These are phyloP conservation scores for Puntigrus tetrazona DNA, from an alignment of 2,113 vertebrate species.

Conservation along the genomic window DNA sequence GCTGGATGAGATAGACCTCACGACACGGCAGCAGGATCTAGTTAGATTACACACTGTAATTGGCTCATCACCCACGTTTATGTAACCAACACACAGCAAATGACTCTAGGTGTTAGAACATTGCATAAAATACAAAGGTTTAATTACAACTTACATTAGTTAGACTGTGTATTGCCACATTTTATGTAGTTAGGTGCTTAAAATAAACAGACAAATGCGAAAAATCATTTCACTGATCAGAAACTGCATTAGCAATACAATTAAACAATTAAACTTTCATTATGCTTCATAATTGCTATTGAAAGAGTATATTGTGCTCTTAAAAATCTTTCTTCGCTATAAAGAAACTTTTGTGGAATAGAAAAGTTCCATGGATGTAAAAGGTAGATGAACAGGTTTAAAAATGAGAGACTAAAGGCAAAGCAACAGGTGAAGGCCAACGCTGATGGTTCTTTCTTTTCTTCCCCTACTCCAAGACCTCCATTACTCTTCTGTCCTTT, in stretches of 20 bases:
- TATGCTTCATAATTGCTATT: not conserved
- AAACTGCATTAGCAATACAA: not conserved
- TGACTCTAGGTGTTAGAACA: not conserved
- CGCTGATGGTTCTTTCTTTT: not conserved
- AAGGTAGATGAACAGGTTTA: not conserved
- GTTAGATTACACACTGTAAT: constrained; percentile 37
- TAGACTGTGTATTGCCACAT: not conserved
- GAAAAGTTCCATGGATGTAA: not conserved
- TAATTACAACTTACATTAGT: constrained; percentile 1
- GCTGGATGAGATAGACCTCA: constrained; percentile 27
- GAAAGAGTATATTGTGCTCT: not conserved
- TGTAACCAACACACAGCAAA: constrained; percentile 1
- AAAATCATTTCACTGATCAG: not conserved
- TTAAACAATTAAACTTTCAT: not conserved
- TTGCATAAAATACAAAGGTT: not conserved
- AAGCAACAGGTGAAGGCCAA: constrained; percentile 5
- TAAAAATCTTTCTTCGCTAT: not conserved
- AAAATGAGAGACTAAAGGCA: not conserved
- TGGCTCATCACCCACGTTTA: constrained; percentile 24
- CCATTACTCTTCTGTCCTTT: not conserved
- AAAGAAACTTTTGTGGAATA: not conserved
- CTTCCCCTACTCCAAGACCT: not conserved
- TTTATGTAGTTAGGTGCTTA: not conserved
- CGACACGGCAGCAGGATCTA: constrained; percentile 15
- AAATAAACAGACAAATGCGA: not conserved